Conservation (phyloP, 2,888 invertebrate genomes). For the Athetis lepigone region DNA sequence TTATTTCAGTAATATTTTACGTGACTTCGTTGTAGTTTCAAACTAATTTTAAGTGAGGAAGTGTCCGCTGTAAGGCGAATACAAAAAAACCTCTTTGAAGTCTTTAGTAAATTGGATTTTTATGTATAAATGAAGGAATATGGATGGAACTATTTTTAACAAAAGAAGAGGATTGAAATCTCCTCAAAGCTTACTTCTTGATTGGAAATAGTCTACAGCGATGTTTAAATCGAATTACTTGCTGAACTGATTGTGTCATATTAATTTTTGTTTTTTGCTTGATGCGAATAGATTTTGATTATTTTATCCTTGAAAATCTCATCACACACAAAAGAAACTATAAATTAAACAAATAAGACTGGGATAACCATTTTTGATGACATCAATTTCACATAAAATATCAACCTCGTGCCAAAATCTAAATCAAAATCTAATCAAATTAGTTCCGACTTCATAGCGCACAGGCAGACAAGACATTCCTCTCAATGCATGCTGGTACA, state of each 20-base stretch:
- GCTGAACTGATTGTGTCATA: not conserved
- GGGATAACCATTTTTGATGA: too few relatives aligned
- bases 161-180: not conserved
- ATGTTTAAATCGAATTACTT: conserved; percentile 26
- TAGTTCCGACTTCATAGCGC: not conserved
- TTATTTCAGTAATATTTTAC: conserved; percentile 74
- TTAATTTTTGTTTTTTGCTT: not conserved
- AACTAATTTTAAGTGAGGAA: conserved; percentile 66
- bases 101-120: conserved; percentile 53
- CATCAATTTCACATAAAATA: not conserved
- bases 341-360: too few relatives aligned
- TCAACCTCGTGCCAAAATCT: not conserved
- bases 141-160: conserved; percentile 34
- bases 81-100: conserved; percentile 60
- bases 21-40: conserved; percentile 72
- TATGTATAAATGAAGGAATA: conserved; percentile 19
- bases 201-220: conserved; percentile 8
- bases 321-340: not conserved
- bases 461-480: conserved; percentile 33
- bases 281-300: not conserved
- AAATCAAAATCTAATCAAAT: conserved; percentile 1
- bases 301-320: not conserved
- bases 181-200: conserved; percentile 23
- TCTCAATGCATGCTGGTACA: conserved; percentile 35
- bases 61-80: conserved; percentile 56